These are phyloP conservation scores for Latrodectus geometricus DNA, from an alignment of 1,140 invertebrate species.

Conservation along the genomic window DNA sequence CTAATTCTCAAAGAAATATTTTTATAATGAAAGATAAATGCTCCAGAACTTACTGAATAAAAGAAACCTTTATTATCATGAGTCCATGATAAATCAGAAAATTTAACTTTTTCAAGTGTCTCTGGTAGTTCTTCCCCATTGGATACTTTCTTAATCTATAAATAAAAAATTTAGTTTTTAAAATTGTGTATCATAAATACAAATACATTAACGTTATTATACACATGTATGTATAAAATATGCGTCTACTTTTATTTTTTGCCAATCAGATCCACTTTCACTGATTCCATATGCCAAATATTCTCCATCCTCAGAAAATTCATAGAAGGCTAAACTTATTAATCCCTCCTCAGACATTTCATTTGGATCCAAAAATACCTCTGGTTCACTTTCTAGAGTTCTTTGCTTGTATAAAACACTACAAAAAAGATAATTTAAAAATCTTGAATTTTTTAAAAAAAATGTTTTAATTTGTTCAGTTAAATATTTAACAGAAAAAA, in stretches of 20 bases:
- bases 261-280: slow-evolving; percentile 95
- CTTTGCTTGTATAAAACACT: slow-evolving; percentile 95
- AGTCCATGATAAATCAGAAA: slow-evolving; percentile 91
- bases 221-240: background rate
- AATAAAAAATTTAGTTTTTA: slow-evolving; percentile 29
- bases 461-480: too few species aligned
- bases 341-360: slow-evolving; percentile 92
- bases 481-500: too few species aligned
- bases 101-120: slow-evolving; percentile 90
- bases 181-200: too few species aligned
- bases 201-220: background rate
- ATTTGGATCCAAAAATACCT: slow-evolving; percentile 97
- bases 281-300: slow-evolving; percentile 92
- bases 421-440: slow-evolving; percentile 64
- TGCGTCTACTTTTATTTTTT: slow-evolving; percentile 78
- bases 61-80: slow-evolving; percentile 96
- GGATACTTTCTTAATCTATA: slow-evolving; percentile 71
- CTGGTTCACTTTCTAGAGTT: slow-evolving; percentile 80
- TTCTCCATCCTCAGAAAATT: slow-evolving; percentile 91
- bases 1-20: background rate
- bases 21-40: too few species aligned
- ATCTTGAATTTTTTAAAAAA: too few species aligned
- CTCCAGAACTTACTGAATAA: slow-evolving; percentile 78
- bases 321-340: slow-evolving; percentile 80
- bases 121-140: slow-evolving; percentile 86